These are phyloP conservation scores for Gryllus bimaculatus DNA, from an alignment of 1,140 invertebrate species.

Conservation along the genomic window DNA sequence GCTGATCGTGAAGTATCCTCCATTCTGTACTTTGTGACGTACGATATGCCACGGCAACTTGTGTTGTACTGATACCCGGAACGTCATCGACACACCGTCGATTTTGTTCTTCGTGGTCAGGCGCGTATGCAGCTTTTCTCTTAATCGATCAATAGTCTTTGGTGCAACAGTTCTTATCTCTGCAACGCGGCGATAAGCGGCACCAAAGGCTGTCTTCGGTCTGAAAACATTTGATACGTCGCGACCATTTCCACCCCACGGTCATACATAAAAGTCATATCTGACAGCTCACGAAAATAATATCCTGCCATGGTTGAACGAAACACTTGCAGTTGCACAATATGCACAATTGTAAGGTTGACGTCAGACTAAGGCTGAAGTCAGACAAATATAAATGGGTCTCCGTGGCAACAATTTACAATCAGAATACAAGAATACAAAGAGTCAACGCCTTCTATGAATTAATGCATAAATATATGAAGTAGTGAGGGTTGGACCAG, in stretches of 20 bases:
- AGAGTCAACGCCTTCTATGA: too few relatives aligned
- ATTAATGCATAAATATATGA: too few relatives aligned
- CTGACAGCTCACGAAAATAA: neutral
- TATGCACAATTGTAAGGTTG: too few relatives aligned
- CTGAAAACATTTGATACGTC: neutral
- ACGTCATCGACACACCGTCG: neutral
- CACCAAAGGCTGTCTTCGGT: neutral
- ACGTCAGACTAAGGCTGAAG: too few relatives aligned
- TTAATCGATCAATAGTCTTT: neutral
- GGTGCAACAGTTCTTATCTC: neutral
- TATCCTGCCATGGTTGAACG: neutral
- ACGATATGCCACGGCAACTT: neutral
- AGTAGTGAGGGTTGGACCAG: too few relatives aligned
- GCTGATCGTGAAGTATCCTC: neutral
- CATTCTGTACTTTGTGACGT: neutral
- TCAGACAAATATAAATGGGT: too few relatives aligned
- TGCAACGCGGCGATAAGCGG: too few relatives aligned
- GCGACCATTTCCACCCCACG: constrained; percentile 6
- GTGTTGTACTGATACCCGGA: neutral
- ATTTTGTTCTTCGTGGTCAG: neutral
- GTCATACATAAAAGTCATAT: neutral
- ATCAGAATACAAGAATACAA: too few relatives aligned
- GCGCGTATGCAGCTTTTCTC: neutral
- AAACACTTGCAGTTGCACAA: too few relatives aligned
- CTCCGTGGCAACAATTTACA: too few relatives aligned